Evolutionary conservation across 2,113 vertebrate species (phyloP), one percentile per base, ranked within the genome.

Genomic region (Crocuta crocuta): DNA sequence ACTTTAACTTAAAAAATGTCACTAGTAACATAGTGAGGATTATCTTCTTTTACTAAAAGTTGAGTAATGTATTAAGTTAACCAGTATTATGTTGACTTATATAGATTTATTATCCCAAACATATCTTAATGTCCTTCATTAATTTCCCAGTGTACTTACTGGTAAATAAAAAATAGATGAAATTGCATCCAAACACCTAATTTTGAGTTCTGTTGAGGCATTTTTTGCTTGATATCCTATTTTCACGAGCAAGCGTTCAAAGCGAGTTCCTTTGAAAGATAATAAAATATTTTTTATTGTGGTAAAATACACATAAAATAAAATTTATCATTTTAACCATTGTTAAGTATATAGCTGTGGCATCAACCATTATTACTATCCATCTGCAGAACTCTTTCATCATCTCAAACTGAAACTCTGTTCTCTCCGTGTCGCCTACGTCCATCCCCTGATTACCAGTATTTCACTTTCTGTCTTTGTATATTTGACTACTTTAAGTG

Each of bases 171-270:
- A 98, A 61, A 99, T 99, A 79, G 99, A 99, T 1, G 99, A 98
- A 90, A 99, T 96, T 0, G 99, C 99, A 45, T 99, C 99, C 96
- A 99, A 96, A 97, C 99, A 99, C 26, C 99, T 99, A 7, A 99
- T 99, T 84, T 99, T 98, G 91, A 99, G 89, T 81, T 99, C 99
- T 0, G 99, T 99, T 4, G 99, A 98, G 85, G 99, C 99, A 80
- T 99, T 99, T 84, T 98, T 98, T 35, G 99, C 99, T 53, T 99
- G 98, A 79, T 99, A 98, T 85, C 99, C 99, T 96, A 99, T 99
- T 98, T 91, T 99, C 76, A 85, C 98, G 28, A 99, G 94, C 91
- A 99, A 98, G 0, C 96, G 95, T 43, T 99, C 99, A 97, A 99
- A 99, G 63, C 99, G 98, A 2, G 94, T 98, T 73, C 99, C 99